Base-by-base conservation (phyloP, 2,797 vertebrate genomes). In the Tangara arthus region DNA sequence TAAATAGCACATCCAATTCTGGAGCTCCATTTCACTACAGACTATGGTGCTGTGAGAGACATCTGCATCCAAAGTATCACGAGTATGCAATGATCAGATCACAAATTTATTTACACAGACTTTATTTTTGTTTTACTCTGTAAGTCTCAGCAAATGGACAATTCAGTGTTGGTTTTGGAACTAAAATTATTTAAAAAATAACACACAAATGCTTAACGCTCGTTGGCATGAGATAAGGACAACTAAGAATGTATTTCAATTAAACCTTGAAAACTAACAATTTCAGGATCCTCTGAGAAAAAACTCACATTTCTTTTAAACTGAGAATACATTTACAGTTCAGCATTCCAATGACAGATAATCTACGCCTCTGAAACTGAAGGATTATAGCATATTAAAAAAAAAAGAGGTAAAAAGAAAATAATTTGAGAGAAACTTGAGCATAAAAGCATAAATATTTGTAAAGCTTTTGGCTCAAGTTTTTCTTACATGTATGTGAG, bases 91-190 rank as follows among this genome's bases (percentile, higher is more conserved):
- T 39, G 26, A 64, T 32, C 49, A 81, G 22, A 79, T 26, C 22
- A 44, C 71, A 50, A 34, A 26, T 76, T 68, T 64, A 49, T 59
- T 83, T 72, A 78, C 75, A 87, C 28, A 91, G 16, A 68, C 8
- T 7, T 39, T 75, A 96, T 56, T 72, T 78, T 6, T 70, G 95
- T 82, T 73, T 50, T 80, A 96, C 50, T 20, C 1, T 11, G 0
- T 91, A 82, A 70, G 37, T 3, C 41, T 88, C 95, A 89, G 93
- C 46, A 92, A 91, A 60, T 27, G 13, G 12, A 87, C 66, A 96
- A 24, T 55, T 82, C 55, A 95, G 9, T 34, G 41, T 47, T 91
- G 87, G 23, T 35, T 7, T 34, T 42, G 24, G 32, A 76, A 9
- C 64, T 96, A 81, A 37, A 46, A 44, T 87, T 65, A 55, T 64